These are phyloP conservation scores for Aegotheles bennettii DNA, from an alignment of 2,113 vertebrate species.

Conservation along the genomic window DNA sequence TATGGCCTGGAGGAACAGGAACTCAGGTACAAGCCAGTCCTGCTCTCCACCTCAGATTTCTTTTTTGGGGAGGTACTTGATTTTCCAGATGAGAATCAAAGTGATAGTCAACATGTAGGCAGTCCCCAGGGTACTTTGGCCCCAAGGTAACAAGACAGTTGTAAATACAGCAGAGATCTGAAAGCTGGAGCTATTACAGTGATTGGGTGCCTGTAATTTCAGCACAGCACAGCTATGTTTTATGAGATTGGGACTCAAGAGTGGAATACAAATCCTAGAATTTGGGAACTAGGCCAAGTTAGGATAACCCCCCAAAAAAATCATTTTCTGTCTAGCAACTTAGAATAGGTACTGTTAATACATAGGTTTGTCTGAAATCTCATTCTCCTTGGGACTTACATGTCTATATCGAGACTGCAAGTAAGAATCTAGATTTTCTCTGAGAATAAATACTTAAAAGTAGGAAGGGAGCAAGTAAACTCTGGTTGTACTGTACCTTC, in stretches of 20 bases:
- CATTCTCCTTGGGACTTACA: background rate
- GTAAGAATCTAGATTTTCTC: background rate
- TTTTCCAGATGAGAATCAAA: background rate
- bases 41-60: background rate
- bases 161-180: background rate
- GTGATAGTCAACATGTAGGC: background rate
- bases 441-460: background rate
- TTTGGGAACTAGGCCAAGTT: background rate
- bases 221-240: background rate
- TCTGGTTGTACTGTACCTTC: background rate
- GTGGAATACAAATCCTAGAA: background rate
- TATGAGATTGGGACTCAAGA: background rate
- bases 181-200: background rate
- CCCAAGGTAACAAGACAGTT: background rate
- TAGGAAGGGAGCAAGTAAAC: background rate
- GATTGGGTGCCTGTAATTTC: background rate
- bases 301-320: background rate
- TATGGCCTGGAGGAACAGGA: background rate
- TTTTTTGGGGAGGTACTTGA: background rate
- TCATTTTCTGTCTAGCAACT: background rate
- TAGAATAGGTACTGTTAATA: background rate
- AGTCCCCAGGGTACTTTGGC: background rate
- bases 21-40: background rate
- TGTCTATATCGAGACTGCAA: background rate
- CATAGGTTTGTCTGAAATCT: background rate